phyloP scores from a whole-genome alignment of 2,113 vertebrate species.

The Ceyx cyanopectus region DNA sequence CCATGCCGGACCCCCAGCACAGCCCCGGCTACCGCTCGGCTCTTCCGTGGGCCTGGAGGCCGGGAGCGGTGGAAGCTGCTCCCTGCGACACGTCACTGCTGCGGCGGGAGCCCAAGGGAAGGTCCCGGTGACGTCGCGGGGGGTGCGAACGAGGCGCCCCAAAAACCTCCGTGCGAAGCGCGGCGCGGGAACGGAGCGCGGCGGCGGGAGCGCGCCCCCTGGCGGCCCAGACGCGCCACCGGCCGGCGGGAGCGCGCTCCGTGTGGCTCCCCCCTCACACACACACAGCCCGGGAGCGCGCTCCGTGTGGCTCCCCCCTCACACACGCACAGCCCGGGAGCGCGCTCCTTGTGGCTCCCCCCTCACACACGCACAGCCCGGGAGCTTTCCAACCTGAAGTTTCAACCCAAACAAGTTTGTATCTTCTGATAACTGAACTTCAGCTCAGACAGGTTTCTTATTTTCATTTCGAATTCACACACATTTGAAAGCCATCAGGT shows the following conservation, averaged over 20 bases:
- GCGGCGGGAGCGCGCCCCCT: background rate
- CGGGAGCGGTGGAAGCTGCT: rapidly evolving
- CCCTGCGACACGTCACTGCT: rapidly evolving
- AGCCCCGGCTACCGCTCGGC: background rate
- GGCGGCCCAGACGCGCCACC: background rate
- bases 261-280: too few relatives aligned
- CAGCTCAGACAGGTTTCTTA: background rate
- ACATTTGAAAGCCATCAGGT: background rate
- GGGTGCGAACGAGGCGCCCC: background rate
- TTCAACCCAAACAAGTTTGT: background rate
- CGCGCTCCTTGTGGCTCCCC: background rate
- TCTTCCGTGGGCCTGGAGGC: rapidly evolving
- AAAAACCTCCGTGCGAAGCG: too few relatives aligned
- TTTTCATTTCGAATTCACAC: background rate
- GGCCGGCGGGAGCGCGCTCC: background rate
- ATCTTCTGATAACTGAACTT: background rate
- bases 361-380: too few relatives aligned
- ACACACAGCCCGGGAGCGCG: too few relatives aligned
- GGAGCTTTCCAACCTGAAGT: background rate
- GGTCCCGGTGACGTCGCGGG: background rate
- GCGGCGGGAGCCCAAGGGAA: too few relatives aligned
- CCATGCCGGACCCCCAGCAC: rapidly evolving
- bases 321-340: too few relatives aligned
- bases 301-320: too few relatives aligned
- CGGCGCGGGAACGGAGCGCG: background rate